Conservation (phyloP, 2,888 invertebrate genomes). For the Anticlea derivata region DNA sequence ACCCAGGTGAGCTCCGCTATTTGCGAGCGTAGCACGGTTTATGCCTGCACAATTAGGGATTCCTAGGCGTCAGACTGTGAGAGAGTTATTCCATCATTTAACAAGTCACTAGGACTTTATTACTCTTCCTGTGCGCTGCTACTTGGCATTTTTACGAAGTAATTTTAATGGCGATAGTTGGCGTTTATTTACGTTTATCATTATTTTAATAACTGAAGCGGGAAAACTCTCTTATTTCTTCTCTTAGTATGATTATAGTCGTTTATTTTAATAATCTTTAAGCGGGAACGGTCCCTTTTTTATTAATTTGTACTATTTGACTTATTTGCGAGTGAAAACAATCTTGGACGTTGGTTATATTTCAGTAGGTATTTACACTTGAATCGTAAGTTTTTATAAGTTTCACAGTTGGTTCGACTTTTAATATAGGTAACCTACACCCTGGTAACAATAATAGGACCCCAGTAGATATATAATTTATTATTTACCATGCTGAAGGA, state of each 20-base stretch:
- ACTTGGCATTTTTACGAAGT: slow-evolving; percentile 44
- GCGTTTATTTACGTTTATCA: slow-evolving; percentile 9
- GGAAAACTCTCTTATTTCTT: slow-evolving; percentile 1
- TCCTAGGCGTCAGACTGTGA: slow-evolving; percentile 62
- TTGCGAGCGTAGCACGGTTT: slow-evolving; percentile 37
- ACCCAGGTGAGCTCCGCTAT: slow-evolving; percentile 21
- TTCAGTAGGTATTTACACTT: no score
- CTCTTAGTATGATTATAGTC: not conserved
- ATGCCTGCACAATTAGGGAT: slow-evolving; percentile 61
- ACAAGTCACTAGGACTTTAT: slow-evolving; percentile 42
- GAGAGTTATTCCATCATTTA: slow-evolving; percentile 64
- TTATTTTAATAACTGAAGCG: slow-evolving; percentile 8
- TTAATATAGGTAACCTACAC: no score
- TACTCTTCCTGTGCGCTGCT: slow-evolving; percentile 36
- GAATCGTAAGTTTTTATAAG: no score
- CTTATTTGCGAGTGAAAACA: no score
- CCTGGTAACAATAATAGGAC: no score
- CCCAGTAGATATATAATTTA: no score
- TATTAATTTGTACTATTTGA: no score
- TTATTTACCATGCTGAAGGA: no score
- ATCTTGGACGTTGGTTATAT: no score
- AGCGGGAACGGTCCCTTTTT: no score
- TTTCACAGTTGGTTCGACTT: no score
- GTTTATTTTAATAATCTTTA: slow-evolving; percentile 1
- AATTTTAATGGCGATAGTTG: slow-evolving; percentile 20